A percentile compares a stretch with the other conserved stretches of the same genome.
Evolutionary conservation across 2,888 invertebrate genomes (phyloP).

Genomic region (Bembecia ichneumoniformis): DNA sequence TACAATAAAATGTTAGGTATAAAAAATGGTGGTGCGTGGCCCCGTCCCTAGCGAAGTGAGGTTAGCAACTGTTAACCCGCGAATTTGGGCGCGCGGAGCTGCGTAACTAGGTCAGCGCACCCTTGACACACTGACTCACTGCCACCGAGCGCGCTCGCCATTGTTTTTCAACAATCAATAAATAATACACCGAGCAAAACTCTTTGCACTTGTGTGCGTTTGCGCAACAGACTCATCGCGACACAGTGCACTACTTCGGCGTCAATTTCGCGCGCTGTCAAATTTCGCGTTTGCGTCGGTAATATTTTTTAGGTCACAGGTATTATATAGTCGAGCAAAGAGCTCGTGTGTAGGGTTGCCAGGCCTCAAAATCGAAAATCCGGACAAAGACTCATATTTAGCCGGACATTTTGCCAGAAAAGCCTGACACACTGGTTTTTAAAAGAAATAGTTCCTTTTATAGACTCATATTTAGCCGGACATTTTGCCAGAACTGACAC

Average conservation of each 20-base stretch:
- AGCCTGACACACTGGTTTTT: too few relatives aligned
- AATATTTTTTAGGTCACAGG: slow-evolving; percentile 29
- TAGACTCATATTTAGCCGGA: too few relatives aligned
- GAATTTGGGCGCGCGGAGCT: slow-evolving; percentile 64
- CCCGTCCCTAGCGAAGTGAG: slow-evolving; percentile 44
- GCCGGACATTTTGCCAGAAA: too few relatives aligned
- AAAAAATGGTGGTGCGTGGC: slow-evolving; percentile 10
- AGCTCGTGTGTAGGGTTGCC: too few relatives aligned
- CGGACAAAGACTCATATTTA: too few relatives aligned
- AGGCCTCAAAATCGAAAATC: too few relatives aligned
- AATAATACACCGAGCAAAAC: slow-evolving; percentile 63
- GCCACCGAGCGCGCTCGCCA: slow-evolving; percentile 61
- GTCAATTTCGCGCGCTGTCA: slow-evolving; percentile 38
- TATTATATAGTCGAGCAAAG: too few relatives aligned
- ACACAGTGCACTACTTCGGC: slow-evolving; percentile 30
- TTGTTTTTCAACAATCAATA: slow-evolving; percentile 72
- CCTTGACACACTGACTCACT: slow-evolving; percentile 72
- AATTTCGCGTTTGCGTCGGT: slow-evolving; percentile 21
- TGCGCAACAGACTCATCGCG: slow-evolving; percentile 55
- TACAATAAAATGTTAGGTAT: not conserved
- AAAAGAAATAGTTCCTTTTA: too few relatives aligned
- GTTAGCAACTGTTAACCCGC: slow-evolving; percentile 62
- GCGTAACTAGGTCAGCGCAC: slow-evolving; percentile 61
- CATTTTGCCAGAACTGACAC: too few relatives aligned
- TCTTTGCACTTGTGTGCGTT: slow-evolving; percentile 49